Evolutionary conservation across 2,797 vertebrate genomes (phyloP).

Genomic region (Myripristis jacobus): DNA sequence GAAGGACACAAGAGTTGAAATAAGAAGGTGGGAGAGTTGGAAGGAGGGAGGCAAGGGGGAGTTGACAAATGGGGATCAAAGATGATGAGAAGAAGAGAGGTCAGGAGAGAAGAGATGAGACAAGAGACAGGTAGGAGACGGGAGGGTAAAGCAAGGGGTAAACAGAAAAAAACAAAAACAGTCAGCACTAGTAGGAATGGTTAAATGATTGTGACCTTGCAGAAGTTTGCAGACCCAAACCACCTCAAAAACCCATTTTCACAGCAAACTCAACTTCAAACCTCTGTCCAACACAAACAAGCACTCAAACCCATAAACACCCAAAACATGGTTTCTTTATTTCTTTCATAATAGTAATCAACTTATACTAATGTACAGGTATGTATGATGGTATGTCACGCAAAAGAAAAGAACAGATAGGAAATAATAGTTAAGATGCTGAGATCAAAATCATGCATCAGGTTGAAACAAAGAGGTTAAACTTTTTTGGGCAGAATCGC

Average conservation of each 20-base stretch:
- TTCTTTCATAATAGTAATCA: constrained; percentile 30
- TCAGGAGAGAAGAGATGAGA: neutral
- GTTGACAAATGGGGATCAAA: constrained; percentile 1
- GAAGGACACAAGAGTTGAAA: constrained; percentile 14
- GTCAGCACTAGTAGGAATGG: constrained; percentile 34
- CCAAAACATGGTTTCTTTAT: constrained; percentile 58
- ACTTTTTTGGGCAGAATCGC: constrained; percentile 21
- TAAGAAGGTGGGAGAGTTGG: no score
- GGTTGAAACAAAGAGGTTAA: constrained; percentile 50
- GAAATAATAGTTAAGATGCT: constrained; percentile 39
- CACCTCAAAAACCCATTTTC: constrained; percentile 48
- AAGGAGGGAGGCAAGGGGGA: no score
- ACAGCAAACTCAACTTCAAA: constrained; percentile 45
- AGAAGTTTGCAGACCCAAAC: constrained; percentile 58
- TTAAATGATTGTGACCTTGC: constrained; percentile 33
- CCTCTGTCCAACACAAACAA: constrained; percentile 29
- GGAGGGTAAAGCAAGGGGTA: constrained; percentile 11
- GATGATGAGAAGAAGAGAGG: neutral
- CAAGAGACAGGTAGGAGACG: constrained; percentile 10
- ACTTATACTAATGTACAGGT: constrained; percentile 51
- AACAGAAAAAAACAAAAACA: constrained; percentile 42
- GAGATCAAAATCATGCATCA: constrained; percentile 68
- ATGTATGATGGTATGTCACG: constrained; percentile 59
- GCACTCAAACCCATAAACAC: constrained; percentile 41
- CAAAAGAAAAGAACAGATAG: constrained; percentile 44